A percentile compares a stretch with the other conserved stretches of the same genome.
Conservation (phyloP, 2,113 vertebrate genomes). For the Fregetta grallaria region DNA sequence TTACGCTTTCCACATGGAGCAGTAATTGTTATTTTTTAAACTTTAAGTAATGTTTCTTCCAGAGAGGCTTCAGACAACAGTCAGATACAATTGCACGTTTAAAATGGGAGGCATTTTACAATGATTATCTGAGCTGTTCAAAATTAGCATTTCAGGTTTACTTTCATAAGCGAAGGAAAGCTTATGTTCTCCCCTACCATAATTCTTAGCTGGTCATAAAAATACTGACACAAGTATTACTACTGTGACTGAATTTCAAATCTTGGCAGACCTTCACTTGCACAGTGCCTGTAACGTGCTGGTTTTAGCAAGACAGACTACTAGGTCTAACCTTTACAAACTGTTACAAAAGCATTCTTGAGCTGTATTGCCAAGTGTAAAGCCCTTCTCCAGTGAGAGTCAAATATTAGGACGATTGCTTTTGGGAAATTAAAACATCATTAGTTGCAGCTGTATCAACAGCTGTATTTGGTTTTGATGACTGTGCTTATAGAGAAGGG, state of each 20-base stretch:
- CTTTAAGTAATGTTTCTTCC: background rate
- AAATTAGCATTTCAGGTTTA: background rate
- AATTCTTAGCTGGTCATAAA: background rate
- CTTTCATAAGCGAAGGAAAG: background rate
- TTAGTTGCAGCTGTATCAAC: background rate
- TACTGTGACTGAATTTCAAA: background rate
- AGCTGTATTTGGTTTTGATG: background rate
- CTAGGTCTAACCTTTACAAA: background rate
- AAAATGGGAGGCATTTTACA: background rate
- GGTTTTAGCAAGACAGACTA: background rate
- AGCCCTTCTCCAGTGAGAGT: background rate
- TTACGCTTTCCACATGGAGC: background rate
- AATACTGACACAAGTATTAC: background rate
- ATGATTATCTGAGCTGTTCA: background rate
- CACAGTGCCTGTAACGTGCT: background rate
- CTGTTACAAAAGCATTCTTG: background rate
- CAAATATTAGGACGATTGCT: background rate
- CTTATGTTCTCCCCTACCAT: background rate
- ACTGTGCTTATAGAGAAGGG: background rate
- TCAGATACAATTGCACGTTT: background rate
- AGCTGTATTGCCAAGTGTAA: background rate
- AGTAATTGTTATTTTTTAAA: constrained; percentile 27
- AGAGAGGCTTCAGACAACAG: background rate
- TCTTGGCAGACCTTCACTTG: background rate
- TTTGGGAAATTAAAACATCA: background rate